phyloP scores from a whole-genome alignment of 2,797 vertebrate genomes.

The Pangasius macronema region DNA sequence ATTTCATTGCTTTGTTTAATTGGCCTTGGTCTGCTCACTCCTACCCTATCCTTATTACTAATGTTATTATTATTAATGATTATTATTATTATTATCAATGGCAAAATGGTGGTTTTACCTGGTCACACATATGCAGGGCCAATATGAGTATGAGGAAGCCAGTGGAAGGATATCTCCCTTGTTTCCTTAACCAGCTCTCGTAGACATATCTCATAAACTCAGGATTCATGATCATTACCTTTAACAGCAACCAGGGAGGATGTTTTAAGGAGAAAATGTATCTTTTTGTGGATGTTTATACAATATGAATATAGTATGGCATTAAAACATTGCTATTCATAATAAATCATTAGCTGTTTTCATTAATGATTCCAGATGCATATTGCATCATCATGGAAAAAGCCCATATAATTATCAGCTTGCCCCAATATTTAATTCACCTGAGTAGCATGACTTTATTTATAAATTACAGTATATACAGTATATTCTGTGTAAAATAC shows the following conservation, averaged over 20 bases:
- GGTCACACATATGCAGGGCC: conserved; percentile 46
- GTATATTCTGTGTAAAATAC: too few species aligned
- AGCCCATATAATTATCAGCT: background rate
- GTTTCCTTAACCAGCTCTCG: conserved; percentile 18
- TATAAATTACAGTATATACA: too few species aligned
- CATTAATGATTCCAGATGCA: background rate
- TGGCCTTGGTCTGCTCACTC: too few species aligned
- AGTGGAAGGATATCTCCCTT: conserved; percentile 37
- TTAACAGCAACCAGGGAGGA: background rate
- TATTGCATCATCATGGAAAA: background rate
- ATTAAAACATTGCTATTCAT: too few species aligned
- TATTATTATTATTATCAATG: background rate
- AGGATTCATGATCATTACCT: conserved; percentile 49
- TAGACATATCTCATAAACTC: conserved; percentile 45
- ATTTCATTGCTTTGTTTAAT: too few species aligned
- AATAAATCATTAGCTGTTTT: background rate
- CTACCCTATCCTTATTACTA: background rate
- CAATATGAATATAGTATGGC: too few species aligned
- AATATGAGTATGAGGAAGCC: conserved; percentile 40
- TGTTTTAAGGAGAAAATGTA: background rate
- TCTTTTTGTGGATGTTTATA: too few species aligned
- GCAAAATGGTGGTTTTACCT: conserved; percentile 30
- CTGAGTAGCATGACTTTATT: too few species aligned
- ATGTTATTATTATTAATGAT: background rate
- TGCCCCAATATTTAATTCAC: background rate